Evolutionary conservation across 2,797 vertebrate species (phyloP).

Genomic region (Acanthopagrus latus): DNA sequence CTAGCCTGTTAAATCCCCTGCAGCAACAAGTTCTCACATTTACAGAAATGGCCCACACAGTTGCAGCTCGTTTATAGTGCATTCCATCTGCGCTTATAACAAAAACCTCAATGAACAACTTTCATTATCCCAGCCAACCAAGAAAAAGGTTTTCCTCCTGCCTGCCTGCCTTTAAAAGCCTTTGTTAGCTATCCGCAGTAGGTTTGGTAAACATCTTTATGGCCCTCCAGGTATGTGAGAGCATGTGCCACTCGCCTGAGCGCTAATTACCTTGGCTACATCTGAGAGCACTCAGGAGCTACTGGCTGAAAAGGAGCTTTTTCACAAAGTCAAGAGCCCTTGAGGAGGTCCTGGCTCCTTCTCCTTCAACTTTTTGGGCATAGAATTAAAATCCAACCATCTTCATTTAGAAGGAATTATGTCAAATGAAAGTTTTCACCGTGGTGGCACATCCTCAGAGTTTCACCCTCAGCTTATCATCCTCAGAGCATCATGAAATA

Average conservation of each 20-base stretch:
- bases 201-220: conserved; percentile 83
- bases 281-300: conserved; percentile 83
- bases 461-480: no score
- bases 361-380: conserved; percentile 21
- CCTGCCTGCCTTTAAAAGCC: conserved; percentile 69
- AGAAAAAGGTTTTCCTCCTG: conserved; percentile 65
- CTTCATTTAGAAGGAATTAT: conserved; percentile 8
- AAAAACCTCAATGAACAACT: conserved; percentile 78
- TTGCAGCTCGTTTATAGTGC: conserved; percentile 71
- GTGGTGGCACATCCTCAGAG: conserved; percentile 13
- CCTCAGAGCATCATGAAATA: neutral
- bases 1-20: conserved; percentile 48
- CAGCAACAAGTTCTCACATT: conserved; percentile 72
- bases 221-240: conserved; percentile 75
- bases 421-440: conserved; percentile 1
- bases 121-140: conserved; percentile 59
- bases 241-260: conserved; percentile 77
- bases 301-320: conserved; percentile 66
- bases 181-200: conserved; percentile 75
- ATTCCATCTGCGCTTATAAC: conserved; percentile 70
- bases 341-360: conserved; percentile 47
- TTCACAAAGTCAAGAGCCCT: conserved; percentile 68
- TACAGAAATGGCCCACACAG: conserved; percentile 66
- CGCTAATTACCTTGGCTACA: conserved; percentile 83
- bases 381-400: conserved; percentile 24